These are phyloP conservation scores for Parazoanthus swiftii DNA, from an alignment of 92 coral and sea anemone genomes.

Conservation along the genomic window DNA sequence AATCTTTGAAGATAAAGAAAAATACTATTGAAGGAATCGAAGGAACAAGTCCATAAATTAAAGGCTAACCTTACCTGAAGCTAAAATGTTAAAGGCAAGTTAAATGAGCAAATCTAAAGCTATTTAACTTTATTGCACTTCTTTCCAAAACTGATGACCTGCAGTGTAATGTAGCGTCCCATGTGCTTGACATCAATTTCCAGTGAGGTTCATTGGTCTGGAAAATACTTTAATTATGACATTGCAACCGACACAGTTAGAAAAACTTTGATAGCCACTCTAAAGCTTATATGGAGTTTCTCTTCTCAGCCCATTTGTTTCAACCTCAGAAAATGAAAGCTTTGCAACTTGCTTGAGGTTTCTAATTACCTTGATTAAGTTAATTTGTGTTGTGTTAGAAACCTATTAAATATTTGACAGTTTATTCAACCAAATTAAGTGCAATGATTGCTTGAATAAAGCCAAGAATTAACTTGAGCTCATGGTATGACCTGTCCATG, in stretches of 20 bases:
- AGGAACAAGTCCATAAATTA: too few species aligned
- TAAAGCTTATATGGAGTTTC: not conserved
- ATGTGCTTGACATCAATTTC: not conserved
- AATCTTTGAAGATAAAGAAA: too few species aligned
- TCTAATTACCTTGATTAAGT: constrained; percentile 10
- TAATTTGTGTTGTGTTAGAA: constrained; percentile 14
- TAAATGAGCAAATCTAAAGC: not conserved
- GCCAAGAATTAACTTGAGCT: not conserved
- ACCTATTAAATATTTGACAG: not conserved
- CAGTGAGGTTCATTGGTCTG: constrained; percentile 30
- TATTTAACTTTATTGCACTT: not conserved
- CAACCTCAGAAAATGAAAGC: not conserved
- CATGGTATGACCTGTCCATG: not conserved
- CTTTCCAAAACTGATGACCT: not conserved
- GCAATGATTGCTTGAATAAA: constrained; percentile 35
- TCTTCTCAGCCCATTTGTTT: not conserved
- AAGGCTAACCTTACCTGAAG: not conserved
- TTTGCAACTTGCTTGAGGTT: not conserved
- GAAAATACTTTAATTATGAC: constrained; percentile 27
- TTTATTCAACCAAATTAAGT: constrained; percentile 9
- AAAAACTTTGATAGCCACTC: not conserved
- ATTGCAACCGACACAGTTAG: not conserved
- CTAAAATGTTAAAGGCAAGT: too few species aligned
- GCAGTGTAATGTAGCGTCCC: not conserved
- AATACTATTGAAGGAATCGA: too few species aligned